phyloP scores from a whole-genome alignment of 2,888 invertebrate genomes.

The Sinotaia quadrata region DNA sequence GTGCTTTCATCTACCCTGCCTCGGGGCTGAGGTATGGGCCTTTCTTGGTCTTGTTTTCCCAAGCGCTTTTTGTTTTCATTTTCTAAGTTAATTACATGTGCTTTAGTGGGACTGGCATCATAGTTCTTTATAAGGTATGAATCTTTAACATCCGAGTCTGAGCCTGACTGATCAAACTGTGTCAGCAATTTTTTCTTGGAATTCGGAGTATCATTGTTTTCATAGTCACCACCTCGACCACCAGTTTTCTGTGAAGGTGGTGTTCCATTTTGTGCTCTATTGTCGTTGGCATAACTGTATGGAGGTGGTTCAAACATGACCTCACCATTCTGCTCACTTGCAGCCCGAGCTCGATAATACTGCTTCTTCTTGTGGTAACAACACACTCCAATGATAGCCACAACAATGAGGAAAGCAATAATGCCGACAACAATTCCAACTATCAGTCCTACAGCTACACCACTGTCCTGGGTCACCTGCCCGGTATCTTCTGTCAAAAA shows the following conservation, averaged over 20 bases:
- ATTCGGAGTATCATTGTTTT: slow-evolving; percentile 35
- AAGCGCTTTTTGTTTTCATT: slow-evolving; percentile 5
- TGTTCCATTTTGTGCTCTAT: slow-evolving; percentile 21
- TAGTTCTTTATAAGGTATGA: slow-evolving; percentile 21
- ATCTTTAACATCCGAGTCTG: slow-evolving; percentile 23
- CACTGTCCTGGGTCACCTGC: slow-evolving; percentile 41
- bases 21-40: background rate
- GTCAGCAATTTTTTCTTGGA: slow-evolving; percentile 41
- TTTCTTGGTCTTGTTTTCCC: background rate
- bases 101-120: slow-evolving; percentile 23
- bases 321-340: slow-evolving; percentile 21
- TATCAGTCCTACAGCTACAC: slow-evolving; percentile 50
- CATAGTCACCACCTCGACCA: background rate
- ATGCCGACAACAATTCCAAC: slow-evolving; percentile 56
- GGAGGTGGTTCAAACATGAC: slow-evolving; percentile 7
- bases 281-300: slow-evolving; percentile 31
- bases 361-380: slow-evolving; percentile 47
- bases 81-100: slow-evolving; percentile 28
- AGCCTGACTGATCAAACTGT: slow-evolving; percentile 15
- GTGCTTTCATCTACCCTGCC: background rate
- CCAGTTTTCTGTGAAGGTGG: background rate
- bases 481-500: slow-evolving; percentile 27
- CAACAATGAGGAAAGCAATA: slow-evolving; percentile 49
- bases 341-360: background rate
- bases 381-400: slow-evolving; percentile 49